Base-by-base conservation (phyloP, 2,888 invertebrate species). In the Standfussiana lucernea region DNA sequence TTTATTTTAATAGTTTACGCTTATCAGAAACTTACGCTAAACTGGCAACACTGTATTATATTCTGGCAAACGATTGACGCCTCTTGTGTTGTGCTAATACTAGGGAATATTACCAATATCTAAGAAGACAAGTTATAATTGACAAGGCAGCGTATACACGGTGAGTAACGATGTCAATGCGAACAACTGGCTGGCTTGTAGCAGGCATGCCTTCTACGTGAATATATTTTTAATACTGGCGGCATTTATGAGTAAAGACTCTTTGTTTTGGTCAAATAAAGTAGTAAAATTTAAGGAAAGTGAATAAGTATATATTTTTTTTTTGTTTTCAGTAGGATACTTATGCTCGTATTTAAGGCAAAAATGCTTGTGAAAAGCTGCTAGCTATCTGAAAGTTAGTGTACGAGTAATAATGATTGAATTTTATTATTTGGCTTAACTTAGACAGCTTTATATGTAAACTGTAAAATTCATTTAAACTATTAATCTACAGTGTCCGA, bases 111-210 rank as follows among this genome's bases (percentile, higher is more conserved):
- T 65, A 72, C 40, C 15, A 79, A 65, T 78, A 73, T 42, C 18
- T 37, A 50, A 78, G 47, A 78, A 79, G 50, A 74, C 50, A 15
- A 53, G 35, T 66, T 67, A 35, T 79, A 79, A 79, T 79, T 79
- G 75, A 80, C 80, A 75, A 80, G 69, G 69, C 80, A 56, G 66
- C 75, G 75, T 73, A 75, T 75, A 81, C 78, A 35, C 40, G 28
- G 56, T 18, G 28, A 35, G 24, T 47, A 32, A 47, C 15, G 28
- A 72, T 37, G 28, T 42, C 42, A 47, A 71, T 79, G 77, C 76
- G n/a, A 40, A 40, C 37, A 45, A 37, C 13, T 13, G 28, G 53
- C 53, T n/a, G n/a, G 59, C 24, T 45, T 37, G 24, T 8, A 75
- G 1, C 15, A 45, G 24, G 28, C 35, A 13, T 28, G 35, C 53